Evolutionary conservation across 1,140 invertebrate species (phyloP).

Genomic region (Oncopodura yosiiana): DNA sequence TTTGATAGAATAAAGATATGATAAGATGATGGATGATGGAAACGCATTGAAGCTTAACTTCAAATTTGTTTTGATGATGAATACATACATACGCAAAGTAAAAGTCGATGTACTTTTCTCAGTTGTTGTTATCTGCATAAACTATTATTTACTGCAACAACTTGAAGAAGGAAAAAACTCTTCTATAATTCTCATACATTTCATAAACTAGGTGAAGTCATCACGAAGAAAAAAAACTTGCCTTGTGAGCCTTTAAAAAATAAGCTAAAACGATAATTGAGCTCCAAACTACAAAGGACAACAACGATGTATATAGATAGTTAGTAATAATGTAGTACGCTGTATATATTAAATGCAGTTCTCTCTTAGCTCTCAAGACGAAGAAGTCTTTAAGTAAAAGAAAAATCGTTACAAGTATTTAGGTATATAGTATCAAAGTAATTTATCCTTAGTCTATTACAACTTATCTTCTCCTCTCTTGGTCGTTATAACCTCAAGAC

Average conservation of each 20-base stretch:
- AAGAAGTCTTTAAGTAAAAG: background rate
- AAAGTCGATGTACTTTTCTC: background rate
- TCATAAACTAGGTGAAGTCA: too few relatives aligned
- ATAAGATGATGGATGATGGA: slow-evolving; percentile 15
- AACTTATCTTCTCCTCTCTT: too few relatives aligned
- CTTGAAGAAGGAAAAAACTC: background rate
- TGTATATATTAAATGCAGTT: background rate
- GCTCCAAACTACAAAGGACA: too few relatives aligned
- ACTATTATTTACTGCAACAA: background rate
- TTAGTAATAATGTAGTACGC: background rate
- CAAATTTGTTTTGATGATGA: background rate
- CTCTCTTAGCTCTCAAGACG: background rate
- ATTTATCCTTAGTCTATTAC: slow-evolving; percentile 13
- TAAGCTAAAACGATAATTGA: too few relatives aligned
- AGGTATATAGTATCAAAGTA: background rate
- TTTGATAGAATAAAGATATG: slow-evolving; percentile 13
- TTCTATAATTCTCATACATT: background rate
- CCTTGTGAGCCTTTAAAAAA: too few relatives aligned
- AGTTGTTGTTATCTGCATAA: too few relatives aligned
- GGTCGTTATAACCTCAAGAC: too few relatives aligned
- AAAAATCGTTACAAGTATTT: background rate
- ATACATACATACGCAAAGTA: background rate
- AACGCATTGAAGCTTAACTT: background rate
- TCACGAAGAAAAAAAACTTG: too few relatives aligned
- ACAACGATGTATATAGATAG: too few relatives aligned